phyloP scores from a whole-genome alignment of 2,113 vertebrate species.

The Tinamus guttatus region DNA sequence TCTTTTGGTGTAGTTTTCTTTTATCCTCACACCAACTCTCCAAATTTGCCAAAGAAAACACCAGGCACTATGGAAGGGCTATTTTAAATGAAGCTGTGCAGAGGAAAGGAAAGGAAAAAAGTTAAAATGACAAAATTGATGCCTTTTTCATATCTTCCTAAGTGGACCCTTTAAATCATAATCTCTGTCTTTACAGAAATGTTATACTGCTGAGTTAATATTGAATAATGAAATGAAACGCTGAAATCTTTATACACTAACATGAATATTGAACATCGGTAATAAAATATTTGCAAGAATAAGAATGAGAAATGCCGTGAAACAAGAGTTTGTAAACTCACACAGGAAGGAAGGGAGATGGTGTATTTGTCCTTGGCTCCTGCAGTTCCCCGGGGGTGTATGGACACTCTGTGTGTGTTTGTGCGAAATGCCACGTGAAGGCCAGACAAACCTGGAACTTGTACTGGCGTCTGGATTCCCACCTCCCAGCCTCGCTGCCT shows the following conservation, averaged over 20 bases:
- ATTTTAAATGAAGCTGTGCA: constrained; percentile 2
- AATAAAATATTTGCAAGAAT: background rate
- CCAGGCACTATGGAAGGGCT: background rate
- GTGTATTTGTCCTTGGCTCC: background rate
- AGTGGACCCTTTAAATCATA: background rate
- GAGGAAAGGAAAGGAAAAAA: background rate
- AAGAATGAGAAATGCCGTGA: background rate
- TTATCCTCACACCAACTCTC: constrained; percentile 8
- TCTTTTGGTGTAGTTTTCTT: constrained; percentile 30
- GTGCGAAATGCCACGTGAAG: background rate
- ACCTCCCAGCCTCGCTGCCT: too few species aligned
- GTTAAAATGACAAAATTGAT: background rate
- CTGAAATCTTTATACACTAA: constrained; percentile 22
- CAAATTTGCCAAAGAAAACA: constrained; percentile 55
- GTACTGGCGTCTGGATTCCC: background rate
- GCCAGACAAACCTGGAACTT: background rate
- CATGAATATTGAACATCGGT: background rate
- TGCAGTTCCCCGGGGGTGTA: background rate
- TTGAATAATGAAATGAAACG: background rate
- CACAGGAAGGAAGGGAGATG: background rate
- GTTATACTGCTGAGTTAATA: constrained; percentile 30
- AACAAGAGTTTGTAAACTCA: background rate
- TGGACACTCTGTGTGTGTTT: background rate
- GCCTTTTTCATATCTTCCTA: constrained; percentile 13
- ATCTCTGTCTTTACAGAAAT: constrained; percentile 22